phyloP scores from a whole-genome alignment of 35 echinoderm and acorn worm species.

The Ptychodera flava region DNA sequence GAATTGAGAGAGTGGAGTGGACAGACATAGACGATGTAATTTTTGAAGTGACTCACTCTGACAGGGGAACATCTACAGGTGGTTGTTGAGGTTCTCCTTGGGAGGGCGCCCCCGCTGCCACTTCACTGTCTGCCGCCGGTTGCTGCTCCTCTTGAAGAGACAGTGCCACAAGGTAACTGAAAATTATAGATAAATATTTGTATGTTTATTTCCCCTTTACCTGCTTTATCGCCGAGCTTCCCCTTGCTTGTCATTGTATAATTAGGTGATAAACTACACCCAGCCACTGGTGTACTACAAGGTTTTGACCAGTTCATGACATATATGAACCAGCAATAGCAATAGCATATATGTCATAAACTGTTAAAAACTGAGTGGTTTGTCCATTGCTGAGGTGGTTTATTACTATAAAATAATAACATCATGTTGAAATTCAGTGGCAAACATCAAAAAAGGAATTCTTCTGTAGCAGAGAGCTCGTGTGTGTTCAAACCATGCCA shows the following conservation, averaged over 20 bases:
- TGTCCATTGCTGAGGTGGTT: too few species aligned
- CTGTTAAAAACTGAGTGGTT: not conserved
- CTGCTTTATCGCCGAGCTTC: not conserved
- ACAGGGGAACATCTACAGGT: conserved; percentile 20
- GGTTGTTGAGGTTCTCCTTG: conserved; percentile 11
- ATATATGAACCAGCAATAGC: too few species aligned
- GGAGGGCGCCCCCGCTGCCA: not conserved
- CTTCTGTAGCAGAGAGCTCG: too few species aligned
- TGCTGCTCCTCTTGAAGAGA: conserved; percentile 66
- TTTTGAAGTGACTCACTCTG: conserved; percentile 62
- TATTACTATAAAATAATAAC: too few species aligned
- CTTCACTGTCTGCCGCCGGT: conserved; percentile 9
- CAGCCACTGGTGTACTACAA: not conserved
- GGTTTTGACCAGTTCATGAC: too few species aligned
- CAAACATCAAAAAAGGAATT: too few species aligned
- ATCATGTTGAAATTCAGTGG: too few species aligned
- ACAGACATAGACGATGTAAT: too few species aligned
- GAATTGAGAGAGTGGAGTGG: too few species aligned
- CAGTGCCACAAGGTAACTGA: conserved; percentile 74
- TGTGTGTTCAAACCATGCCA: too few species aligned
- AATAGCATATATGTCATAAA: not conserved
- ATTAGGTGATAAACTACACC: not conserved
- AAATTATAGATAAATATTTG: conserved; percentile 11
- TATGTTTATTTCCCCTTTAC: not conserved
- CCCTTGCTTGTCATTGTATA: not conserved